Evolutionary conservation across 2,888 invertebrate genomes (phyloP), one percentile per base, ranked within the genome.

Genomic region (Leptopilina myrica): DNA sequence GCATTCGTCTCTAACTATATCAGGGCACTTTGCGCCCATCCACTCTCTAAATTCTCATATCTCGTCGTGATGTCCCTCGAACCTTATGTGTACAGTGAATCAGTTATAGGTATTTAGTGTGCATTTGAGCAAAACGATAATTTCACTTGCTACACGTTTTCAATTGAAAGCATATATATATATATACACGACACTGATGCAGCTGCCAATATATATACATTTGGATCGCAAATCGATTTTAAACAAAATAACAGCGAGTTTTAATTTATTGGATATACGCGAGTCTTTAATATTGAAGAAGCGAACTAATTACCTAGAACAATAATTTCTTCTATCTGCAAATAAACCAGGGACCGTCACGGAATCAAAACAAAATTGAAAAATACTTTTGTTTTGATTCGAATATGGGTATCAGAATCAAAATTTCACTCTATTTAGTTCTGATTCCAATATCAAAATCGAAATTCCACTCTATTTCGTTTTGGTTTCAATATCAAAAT

Each of bases 21-120:
- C 26, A 53, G 64, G 82, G 82, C 82, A 82, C 81, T 82, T 76
- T 62, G n/a, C 66, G n/a, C 66, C 40, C 76, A 76, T 33, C 33
- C 62, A 64, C 76, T 82, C 84, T 79, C 82, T 76, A 73, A 78
- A 84, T 84, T 83, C 84, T 81, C 84, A 56, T 83, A 79, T 80
- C 56, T 56, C 73, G 64, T 33, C 33, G 33, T 33, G 4, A 5
- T 65, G 69, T 73, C 78, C 85, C 84, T 43, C 33, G 83, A 78
- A 84, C 84, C 84, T 85, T 84, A 62, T 33, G 33, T 33, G 33
- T 43, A 43, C 20, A 82, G 84, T 81, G 85, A 86, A 88, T 87
- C 87, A 87, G 85, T 86, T 87, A 88, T 88, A 85, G 85, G 83
- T 85, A 85, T 85, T 86, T 84, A 84, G 84, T 78, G 84, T 78